Conservation (phyloP, 2,797 vertebrate genomes). For the Menidia menidia region DNA sequence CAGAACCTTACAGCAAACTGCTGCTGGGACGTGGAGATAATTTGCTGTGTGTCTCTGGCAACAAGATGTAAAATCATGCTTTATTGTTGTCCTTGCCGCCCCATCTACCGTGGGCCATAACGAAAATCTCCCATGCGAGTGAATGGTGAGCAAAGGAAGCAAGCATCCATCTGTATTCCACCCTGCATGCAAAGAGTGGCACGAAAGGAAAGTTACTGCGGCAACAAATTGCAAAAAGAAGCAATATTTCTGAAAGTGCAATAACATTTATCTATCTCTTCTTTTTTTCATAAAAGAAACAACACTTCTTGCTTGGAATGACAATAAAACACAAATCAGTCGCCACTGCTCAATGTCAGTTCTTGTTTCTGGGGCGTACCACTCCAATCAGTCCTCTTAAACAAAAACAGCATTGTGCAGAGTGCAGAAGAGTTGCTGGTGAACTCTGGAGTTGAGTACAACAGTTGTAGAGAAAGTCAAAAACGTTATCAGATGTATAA, state of each 20-base stretch:
- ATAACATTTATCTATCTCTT: no score
- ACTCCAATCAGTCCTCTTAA: neutral
- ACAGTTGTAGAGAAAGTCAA: neutral
- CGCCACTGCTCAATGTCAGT: neutral
- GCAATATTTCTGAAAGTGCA: neutral
- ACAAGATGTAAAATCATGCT: slow-evolving; percentile 67
- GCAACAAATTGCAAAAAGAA: neutral
- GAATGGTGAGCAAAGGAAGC: slow-evolving; percentile 9
- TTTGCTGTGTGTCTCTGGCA: slow-evolving; percentile 67
- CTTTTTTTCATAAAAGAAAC: neutral
- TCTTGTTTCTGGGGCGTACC: neutral
- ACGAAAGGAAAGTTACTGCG: neutral
- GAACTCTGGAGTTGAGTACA: no score
- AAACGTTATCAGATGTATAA: no score
- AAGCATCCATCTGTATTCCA: slow-evolving; percentile 18
- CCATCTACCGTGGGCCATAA: slow-evolving; percentile 45
- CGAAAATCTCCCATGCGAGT: slow-evolving; percentile 48
- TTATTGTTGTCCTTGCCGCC: slow-evolving; percentile 60
- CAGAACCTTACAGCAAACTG: slow-evolving; percentile 46
- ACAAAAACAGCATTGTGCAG: neutral
- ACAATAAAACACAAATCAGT: neutral
- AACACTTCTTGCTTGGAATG: neutral
- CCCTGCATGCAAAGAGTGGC: neutral
- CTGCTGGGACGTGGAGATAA: slow-evolving; percentile 63
- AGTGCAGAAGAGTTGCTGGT: no score